Evolutionary conservation across 2,113 vertebrate genomes (phyloP).

Genomic region (Bubo bubo): DNA sequence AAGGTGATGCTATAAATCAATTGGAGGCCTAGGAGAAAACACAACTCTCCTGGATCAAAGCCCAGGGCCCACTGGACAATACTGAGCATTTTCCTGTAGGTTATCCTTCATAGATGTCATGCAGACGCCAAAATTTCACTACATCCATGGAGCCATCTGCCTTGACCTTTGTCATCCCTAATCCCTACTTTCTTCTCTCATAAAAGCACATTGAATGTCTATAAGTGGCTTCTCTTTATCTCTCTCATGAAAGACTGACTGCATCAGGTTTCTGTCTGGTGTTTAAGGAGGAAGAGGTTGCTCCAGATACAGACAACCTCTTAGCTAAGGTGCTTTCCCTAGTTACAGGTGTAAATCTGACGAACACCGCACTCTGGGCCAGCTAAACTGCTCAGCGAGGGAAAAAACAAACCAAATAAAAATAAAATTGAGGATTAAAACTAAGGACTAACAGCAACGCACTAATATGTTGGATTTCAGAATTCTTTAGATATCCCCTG

Average conservation of each 20-base stretch:
- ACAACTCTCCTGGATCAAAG: neutral
- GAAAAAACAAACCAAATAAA: neutral
- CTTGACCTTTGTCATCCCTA: neutral
- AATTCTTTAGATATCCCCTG: neutral
- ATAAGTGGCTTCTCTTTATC: neutral
- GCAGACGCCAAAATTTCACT: neutral
- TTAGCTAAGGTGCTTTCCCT: neutral
- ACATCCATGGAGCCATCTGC: neutral
- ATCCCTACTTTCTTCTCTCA: neutral
- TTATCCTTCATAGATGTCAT: neutral
- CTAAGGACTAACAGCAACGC: neutral
- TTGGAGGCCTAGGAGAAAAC: neutral
- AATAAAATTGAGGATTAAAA: neutral
- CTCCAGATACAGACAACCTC: neutral
- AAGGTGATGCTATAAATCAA: neutral
- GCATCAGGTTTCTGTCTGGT: neutral
- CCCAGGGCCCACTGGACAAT: neutral
- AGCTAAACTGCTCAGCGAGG: neutral
- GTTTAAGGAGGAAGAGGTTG: neutral
- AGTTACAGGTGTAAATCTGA: neutral
- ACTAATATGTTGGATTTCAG: neutral
- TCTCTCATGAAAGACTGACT: neutral
- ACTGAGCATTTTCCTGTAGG: neutral
- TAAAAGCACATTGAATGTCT: neutral
- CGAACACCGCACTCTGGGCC: neutral